phyloP scores from a whole-genome alignment of 2,113 vertebrate genomes.

The Brachirus orientalis region DNA sequence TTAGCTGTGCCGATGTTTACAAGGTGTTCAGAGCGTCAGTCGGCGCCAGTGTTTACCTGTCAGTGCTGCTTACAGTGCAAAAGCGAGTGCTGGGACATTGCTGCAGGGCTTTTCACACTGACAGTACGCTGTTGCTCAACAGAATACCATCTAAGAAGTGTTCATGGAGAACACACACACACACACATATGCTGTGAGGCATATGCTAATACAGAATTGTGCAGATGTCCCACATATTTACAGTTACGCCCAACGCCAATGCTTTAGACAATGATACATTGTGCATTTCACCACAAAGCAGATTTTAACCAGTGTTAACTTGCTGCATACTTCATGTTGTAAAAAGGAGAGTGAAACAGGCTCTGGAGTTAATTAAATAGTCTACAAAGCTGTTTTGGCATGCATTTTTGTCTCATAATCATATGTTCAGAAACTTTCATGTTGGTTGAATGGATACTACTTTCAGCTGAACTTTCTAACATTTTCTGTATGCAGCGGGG shows the following conservation, averaged over 20 bases:
- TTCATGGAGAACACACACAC: not conserved
- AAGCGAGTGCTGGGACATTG: conserved; percentile 52
- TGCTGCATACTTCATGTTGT: not conserved
- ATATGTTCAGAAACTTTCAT: conserved; percentile 6
- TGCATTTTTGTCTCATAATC: conserved; percentile 5
- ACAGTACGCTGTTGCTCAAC: conserved; percentile 48
- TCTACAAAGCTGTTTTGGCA: conserved; percentile 6
- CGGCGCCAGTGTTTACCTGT: conserved; percentile 54
- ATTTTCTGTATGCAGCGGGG: not conserved
- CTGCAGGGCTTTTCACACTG: conserved; percentile 59
- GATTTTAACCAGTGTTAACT: conserved; percentile 6
- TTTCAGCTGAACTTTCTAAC: not conserved
- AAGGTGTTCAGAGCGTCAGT: conserved; percentile 55
- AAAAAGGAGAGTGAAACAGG: not conserved
- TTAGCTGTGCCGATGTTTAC: conserved; percentile 48
- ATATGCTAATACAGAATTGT: not conserved
- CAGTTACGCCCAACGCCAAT: not conserved
- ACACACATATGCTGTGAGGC: not conserved
- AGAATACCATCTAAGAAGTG: conserved; percentile 36
- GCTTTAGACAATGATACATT: conserved; percentile 33
- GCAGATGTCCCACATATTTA: conserved; percentile 6
- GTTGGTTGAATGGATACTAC: not conserved
- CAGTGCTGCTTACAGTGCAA: conserved; percentile 27
- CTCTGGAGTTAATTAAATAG: conserved; percentile 15
- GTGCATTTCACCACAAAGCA: not conserved